Evolutionary conservation across 2,888 invertebrate species (phyloP).

Genomic region (Anticlea derivata): DNA sequence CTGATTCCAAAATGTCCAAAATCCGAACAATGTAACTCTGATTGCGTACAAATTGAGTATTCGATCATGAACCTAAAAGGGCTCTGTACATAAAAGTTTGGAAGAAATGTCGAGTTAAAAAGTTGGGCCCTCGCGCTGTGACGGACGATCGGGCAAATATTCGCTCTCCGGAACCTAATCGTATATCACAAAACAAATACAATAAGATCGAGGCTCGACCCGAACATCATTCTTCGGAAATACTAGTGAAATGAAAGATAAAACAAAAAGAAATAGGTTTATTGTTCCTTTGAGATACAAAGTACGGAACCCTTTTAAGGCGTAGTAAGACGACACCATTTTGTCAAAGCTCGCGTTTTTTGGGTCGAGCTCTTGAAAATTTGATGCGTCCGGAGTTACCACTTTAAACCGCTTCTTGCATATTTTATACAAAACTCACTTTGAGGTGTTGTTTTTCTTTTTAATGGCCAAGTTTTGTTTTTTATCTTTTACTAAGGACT

Average conservation of each 20-base stretch:
- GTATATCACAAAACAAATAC: conserved; percentile 40
- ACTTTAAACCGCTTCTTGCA: conserved; percentile 49
- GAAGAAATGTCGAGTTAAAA: conserved; percentile 18
- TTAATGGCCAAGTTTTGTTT: conserved; percentile 31
- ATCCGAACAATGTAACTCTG: conserved; percentile 19
- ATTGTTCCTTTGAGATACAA: conserved; percentile 60
- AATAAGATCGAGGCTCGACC: conserved; percentile 35
- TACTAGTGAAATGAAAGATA: conserved; percentile 53
- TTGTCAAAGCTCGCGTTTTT: conserved; percentile 57
- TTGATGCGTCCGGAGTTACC: conserved; percentile 54
- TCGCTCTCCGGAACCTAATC: conserved; percentile 26
- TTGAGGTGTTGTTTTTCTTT: conserved; percentile 44
- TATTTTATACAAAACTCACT: conserved; percentile 48
- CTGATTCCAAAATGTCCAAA: conserved; percentile 4
- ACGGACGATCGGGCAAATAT: conserved; percentile 29
- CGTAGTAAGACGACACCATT: conserved; percentile 50
- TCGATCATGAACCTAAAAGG: conserved; percentile 18
- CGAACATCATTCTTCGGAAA: conserved; percentile 38
- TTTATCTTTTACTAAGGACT: conserved; percentile 6
- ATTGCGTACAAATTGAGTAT: conserved; percentile 29
- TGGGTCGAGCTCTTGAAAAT: conserved; percentile 50
- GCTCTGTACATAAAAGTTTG: conserved; percentile 17
- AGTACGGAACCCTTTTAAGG: conserved; percentile 61
- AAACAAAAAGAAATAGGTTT: conserved; percentile 65
- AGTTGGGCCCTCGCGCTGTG: conserved; percentile 17